Evolutionary conservation across 2,797 vertebrate species (phyloP), one percentile per base, ranked within the genome.

Genomic region (Gallinago solitaria): DNA sequence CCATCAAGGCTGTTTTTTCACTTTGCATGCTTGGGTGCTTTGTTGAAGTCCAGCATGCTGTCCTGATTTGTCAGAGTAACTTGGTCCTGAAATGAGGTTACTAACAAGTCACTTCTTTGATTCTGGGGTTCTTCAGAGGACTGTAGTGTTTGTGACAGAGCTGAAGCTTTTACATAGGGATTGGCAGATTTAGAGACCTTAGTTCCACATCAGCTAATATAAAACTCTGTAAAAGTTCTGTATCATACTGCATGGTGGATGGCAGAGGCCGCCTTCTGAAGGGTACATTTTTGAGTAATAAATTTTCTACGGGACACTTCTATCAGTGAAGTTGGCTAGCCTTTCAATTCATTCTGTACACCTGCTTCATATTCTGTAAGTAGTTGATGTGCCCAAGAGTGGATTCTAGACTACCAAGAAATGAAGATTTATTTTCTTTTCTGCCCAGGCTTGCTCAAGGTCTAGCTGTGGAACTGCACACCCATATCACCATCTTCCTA

Each of bases 1-100:
- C 87, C 39, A 21, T 71, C 24, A 41, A 39, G 41, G 27, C 28
- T 68, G 8, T 0, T 60, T 83, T 84, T 74, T 68, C 32, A 32
- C 1, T 79, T 61, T 12, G 48, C 5, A 5, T 83, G 30, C 25
- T 91, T 60, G 45, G 32, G 12, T 7, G 3, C 57, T 84, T 85
- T 0, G 0, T 8, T 11, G 39, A 69, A n/a, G 20, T 50, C 41
- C 20, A 56, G 10, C 15, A 3, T 32, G 14, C 23, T 86, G 9
- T 54, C 35, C 16, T 87, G 28, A 7, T 71, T 71, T 69, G 37
- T 91, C 21, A 41, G 37, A 64, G 37, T 59, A 71, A 41, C 33
- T 19, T 83, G 20, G 33, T 80, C 57, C 35, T 78, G 47, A 74
- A 39, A 53, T 61, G 41, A 77, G 16, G 20, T 85, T 30, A 19